These are phyloP conservation scores for Lordiphosa fenestrarum DNA, from an alignment of 2,888 invertebrate species.

Conservation along the genomic window DNA sequence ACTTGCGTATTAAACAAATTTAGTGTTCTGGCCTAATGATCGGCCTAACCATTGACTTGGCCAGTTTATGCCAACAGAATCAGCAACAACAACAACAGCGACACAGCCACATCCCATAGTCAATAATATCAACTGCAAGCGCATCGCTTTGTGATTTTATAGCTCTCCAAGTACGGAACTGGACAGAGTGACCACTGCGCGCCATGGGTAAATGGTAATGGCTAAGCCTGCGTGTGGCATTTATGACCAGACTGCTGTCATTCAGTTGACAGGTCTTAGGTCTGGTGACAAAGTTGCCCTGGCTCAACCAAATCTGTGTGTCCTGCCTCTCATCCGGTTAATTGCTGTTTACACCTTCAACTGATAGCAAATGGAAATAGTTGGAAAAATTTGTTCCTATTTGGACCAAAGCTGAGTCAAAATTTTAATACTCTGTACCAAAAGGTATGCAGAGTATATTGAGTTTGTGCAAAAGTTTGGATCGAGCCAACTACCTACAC, in stretches of 20 bases:
- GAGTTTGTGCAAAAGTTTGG: no score
- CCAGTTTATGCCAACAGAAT: slow-evolving; percentile 53
- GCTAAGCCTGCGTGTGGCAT: slow-evolving; percentile 55
- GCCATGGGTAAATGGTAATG: slow-evolving; percentile 20
- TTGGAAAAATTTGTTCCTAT: no score
- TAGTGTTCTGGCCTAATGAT: slow-evolving; percentile 70
- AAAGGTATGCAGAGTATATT: no score
- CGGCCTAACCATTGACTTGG: slow-evolving; percentile 49
- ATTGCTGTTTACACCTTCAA: background rate
- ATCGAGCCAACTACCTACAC: no score
- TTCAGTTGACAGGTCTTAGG: slow-evolving; percentile 46
- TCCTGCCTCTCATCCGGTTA: background rate
- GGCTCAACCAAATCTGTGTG: no score
- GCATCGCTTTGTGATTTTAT: slow-evolving; percentile 62
- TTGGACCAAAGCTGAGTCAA: no score
- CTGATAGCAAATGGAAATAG: no score
- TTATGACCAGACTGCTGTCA: slow-evolving; percentile 55
- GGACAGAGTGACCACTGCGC: slow-evolving; percentile 33
- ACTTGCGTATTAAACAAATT: slow-evolving; percentile 61
- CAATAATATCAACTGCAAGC: slow-evolving; percentile 46
- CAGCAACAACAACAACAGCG: slow-evolving; percentile 3
- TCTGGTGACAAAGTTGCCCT: slow-evolving; percentile 53
- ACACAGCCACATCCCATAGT: slow-evolving; percentile 29
- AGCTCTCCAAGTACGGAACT: slow-evolving; percentile 26
- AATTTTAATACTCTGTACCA: no score